phyloP scores from a whole-genome alignment of 2,797 vertebrate species.

The Babyrousa celebensis region DNA sequence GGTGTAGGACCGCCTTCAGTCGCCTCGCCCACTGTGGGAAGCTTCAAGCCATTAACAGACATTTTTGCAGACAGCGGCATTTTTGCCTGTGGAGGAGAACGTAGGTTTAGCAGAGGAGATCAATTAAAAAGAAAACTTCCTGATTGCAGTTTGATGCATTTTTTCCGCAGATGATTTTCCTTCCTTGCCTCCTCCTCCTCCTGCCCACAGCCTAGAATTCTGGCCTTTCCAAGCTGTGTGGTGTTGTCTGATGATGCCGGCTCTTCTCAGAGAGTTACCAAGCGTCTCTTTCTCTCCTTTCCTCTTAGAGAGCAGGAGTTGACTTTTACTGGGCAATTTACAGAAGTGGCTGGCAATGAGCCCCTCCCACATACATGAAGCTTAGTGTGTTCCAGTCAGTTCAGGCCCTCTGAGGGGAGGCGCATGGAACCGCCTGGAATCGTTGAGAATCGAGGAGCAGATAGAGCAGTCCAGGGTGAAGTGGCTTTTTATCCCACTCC shows the following conservation, averaged over 20 bases:
- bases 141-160: slow-evolving; percentile 39
- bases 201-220: slow-evolving; percentile 41
- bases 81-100: slow-evolving; percentile 58
- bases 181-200: background rate
- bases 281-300: slow-evolving; percentile 50
- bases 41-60: background rate
- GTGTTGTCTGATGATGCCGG: background rate
- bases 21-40: background rate
- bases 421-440: slow-evolving; percentile 90
- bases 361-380: background rate
- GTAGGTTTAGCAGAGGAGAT: background rate
- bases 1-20: background rate
- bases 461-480: slow-evolving; percentile 81
- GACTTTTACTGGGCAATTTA: slow-evolving; percentile 47
- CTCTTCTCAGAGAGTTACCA: slow-evolving; percentile 57
- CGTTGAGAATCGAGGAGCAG: slow-evolving; percentile 87
- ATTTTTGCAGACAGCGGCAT: slow-evolving; percentile 8
- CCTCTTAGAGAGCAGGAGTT: slow-evolving; percentile 32
- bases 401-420: background rate
- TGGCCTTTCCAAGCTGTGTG: background rate
- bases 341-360: background rate
- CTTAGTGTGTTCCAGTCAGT: background rate
- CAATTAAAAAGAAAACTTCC: slow-evolving; percentile 9
- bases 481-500: slow-evolving; percentile 89
- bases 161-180: slow-evolving; percentile 25